Evolutionary conservation across 2,888 invertebrate species (phyloP), one percentile per base, ranked within the genome.

Genomic region (Pemphredon lugubris): DNA sequence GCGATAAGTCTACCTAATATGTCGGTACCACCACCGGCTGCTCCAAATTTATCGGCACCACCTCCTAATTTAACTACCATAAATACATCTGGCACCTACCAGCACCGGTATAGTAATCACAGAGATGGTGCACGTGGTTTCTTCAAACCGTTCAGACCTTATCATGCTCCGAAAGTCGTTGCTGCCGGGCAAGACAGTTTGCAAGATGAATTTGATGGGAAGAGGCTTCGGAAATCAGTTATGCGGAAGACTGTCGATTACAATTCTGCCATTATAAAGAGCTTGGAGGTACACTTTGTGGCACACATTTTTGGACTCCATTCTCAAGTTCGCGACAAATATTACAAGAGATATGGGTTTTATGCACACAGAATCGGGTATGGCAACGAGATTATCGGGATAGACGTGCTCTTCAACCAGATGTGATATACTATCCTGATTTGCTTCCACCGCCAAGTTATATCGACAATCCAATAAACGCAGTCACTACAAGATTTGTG

Each of bases 161-260:
- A 90, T 75, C 90, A 90, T 18, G 87, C 89, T 0, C 89, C 89
- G 0, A 90, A 90, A 82, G 87, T 83, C 65, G 88, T 85, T 11
- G 84, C 87, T 30, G 88, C 87, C 5, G 87, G 87, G 30, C 89
- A 88, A 53, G 90, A 90, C 54, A 85, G 83, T 2, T 77, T 88
- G 32, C 93, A 95, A 86, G 95, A 95, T 86, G 97, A 97, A 90
- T 98, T 97, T 89, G 98, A 98, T 92, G 98, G 98, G 67, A 98
- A 98, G 91, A 93, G 98, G 77, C 92, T 98, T 84, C 92, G 98
- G 85, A 98, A 98, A 91, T 97, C 98, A 81, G 97, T 98, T 75
- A 97, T 98, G 94, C 93, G 98, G 82, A 98, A 98, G 92, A 99
- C 98, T 30, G 98, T 99, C 58, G 99, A 99, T 91, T 98, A 98